A percentile compares a stretch with the other conserved stretches of the same genome.
These are phyloP conservation scores for Drosophila tripunctata DNA, from an alignment of 2,888 invertebrate genomes.

Conservation along the genomic window DNA sequence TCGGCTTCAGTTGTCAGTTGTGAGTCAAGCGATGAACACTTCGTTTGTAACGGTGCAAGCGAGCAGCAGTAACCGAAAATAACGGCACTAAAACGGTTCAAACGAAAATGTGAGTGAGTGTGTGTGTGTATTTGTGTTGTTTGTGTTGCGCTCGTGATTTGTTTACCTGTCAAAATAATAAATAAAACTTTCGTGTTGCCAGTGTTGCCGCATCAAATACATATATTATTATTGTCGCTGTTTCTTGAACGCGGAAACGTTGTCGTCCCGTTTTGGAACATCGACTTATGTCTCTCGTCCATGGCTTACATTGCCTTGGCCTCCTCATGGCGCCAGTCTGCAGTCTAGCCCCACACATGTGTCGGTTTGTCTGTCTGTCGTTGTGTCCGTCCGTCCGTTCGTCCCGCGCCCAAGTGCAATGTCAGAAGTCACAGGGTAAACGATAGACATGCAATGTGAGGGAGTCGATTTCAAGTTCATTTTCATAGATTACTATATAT, in stretches of 20 bases:
- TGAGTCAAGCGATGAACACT: constrained; percentile 50
- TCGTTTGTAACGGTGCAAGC: constrained; percentile 29
- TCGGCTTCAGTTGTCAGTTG: constrained; percentile 68
- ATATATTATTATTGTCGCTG: constrained; percentile 45
- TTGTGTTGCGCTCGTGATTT: constrained; percentile 67
- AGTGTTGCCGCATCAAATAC: constrained; percentile 75
- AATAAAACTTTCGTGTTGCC: constrained; percentile 77
- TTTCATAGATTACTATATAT: constrained; percentile 5
- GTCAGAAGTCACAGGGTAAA: constrained; percentile 59
- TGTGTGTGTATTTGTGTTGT: constrained; percentile 29
- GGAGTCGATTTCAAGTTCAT: neutral
- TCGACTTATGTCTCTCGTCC: constrained; percentile 34
- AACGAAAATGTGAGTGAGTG: constrained; percentile 58
- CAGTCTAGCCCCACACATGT: constrained; percentile 9
- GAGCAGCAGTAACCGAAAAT: neutral
- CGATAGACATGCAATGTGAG: constrained; percentile 6
- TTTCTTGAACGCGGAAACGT: constrained; percentile 35
- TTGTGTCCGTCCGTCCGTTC: neutral
- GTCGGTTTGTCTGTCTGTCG: too few species aligned
- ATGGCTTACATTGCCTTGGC: constrained; percentile 40
- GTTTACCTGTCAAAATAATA: constrained; percentile 80
- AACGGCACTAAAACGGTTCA: neutral
- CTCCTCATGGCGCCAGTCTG: constrained; percentile 33
- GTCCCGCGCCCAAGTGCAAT: constrained; percentile 53
- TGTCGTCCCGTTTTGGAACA: constrained; percentile 14